These are phyloP conservation scores for Neosilurus mollespiculum DNA, from an alignment of 2,797 vertebrate species.

Conservation along the genomic window DNA sequence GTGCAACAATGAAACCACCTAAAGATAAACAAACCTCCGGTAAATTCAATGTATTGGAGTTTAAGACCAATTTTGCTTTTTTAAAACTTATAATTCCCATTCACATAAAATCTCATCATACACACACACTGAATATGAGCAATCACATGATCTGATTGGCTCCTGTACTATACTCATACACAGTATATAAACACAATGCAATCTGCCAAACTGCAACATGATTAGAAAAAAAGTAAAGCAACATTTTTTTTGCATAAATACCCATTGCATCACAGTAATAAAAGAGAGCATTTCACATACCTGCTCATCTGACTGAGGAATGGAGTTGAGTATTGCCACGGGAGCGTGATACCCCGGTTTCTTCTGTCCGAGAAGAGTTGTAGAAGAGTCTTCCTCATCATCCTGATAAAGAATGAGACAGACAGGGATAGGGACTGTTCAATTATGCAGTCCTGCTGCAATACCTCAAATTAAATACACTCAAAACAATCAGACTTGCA, in stretches of 20 bases:
- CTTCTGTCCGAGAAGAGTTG: slow-evolving; percentile 93
- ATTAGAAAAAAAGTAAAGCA: too few relatives aligned
- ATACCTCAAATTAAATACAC: background rate
- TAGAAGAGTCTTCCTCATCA: slow-evolving; percentile 91
- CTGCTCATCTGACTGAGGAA: slow-evolving; percentile 96
- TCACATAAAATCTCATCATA: background rate
- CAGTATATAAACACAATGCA: too few relatives aligned
- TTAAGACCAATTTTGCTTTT: background rate
- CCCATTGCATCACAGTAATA: too few relatives aligned
- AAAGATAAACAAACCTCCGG: background rate
- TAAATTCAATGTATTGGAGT: background rate
- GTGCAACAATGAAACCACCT: background rate
- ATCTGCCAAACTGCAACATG: too few relatives aligned
- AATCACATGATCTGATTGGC: too few relatives aligned
- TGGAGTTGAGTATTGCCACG: slow-evolving; percentile 95
- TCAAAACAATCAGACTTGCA: background rate
- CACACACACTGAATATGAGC: too few relatives aligned
- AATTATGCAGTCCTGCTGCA: background rate
- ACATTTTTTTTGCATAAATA: too few relatives aligned
- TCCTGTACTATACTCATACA: too few relatives aligned
- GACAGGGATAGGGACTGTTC: background rate
- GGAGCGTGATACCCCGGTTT: slow-evolving; percentile 97
- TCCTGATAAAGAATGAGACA: slow-evolving; percentile 73
- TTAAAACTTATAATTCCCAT: background rate
- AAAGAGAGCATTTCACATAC: slow-evolving; percentile 62